Percentiles rank a stretch among this genome's conserved stretches.
Evolutionary conservation across 2,797 vertebrate genomes (phyloP).

Genomic region (Menidia menidia): DNA sequence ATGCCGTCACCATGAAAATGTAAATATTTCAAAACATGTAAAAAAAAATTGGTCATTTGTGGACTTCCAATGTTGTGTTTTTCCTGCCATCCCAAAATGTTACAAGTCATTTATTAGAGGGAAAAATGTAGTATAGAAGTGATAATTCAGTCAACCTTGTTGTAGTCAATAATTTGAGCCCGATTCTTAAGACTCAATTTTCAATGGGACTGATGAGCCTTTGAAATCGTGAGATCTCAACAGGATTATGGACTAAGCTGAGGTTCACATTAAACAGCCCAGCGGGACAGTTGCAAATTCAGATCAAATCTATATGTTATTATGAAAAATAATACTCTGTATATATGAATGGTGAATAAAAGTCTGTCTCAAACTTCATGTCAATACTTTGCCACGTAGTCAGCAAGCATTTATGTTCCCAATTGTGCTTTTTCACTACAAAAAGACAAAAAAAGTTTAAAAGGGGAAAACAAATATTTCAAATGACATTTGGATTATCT

Average conservation of each 20-base stretch:
- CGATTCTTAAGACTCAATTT: slow-evolving; percentile 58
- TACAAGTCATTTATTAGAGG: slow-evolving; percentile 37
- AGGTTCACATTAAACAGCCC: slow-evolving; percentile 32
- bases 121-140: slow-evolving; percentile 22
- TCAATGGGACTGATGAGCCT: slow-evolving; percentile 38
- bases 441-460: slow-evolving; percentile 39
- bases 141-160: slow-evolving; percentile 42
- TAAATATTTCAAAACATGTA: slow-evolving; percentile 74
- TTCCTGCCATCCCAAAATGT: slow-evolving; percentile 34
- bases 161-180: slow-evolving; percentile 44
- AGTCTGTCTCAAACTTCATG: slow-evolving; percentile 25
- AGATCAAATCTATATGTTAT: slow-evolving; percentile 20
- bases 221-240: slow-evolving; percentile 9
- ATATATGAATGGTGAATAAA: slow-evolving; percentile 46
- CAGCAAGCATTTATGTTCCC: slow-evolving; percentile 29
- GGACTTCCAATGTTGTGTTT: slow-evolving; percentile 63
- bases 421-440: slow-evolving; percentile 38
- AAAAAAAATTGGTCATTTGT: slow-evolving; percentile 66
- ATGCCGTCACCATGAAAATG: slow-evolving; percentile 59
- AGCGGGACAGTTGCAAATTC: slow-evolving; percentile 30
- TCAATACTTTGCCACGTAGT: slow-evolving; percentile 24
- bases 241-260: not conserved
- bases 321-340: slow-evolving; percentile 43
- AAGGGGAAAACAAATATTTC: slow-evolving; percentile 50
- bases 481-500: slow-evolving; percentile 1